A percentile compares a stretch with the other conserved stretches of the same genome.
These are phyloP conservation scores for Bovichtus variegatus DNA, from an alignment of 2,797 vertebrate genomes.

Conservation along the genomic window DNA sequence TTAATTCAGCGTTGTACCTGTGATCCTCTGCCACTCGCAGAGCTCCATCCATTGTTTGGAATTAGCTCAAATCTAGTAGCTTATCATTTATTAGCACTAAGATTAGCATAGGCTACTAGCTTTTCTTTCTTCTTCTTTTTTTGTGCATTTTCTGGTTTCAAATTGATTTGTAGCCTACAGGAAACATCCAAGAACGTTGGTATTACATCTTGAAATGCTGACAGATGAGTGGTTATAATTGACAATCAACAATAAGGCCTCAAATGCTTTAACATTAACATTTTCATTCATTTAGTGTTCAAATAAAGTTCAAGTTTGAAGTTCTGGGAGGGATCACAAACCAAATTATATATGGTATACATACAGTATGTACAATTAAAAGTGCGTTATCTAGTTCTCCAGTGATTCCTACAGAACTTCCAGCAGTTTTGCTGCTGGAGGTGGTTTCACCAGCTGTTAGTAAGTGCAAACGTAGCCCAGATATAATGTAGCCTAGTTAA, in stretches of 20 bases:
- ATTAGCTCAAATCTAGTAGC: not conserved
- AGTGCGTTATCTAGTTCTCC: not conserved
- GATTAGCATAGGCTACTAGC: not conserved
- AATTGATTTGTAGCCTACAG: not conserved
- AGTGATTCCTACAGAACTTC: not conserved
- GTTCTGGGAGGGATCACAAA: not conserved
- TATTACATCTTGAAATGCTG: not conserved
- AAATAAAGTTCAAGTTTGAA: not conserved
- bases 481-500: not conserved
- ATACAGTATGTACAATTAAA: not conserved
- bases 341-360: not conserved
- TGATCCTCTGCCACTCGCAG: not conserved
- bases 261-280: not conserved
- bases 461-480: not conserved
- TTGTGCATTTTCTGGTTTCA: not conserved
- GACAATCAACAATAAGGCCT: not conserved
- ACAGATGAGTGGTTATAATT: not conserved
- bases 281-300: not conserved
- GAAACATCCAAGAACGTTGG: not conserved
- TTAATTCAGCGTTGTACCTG: constrained; percentile 7
- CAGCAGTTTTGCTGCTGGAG: not conserved
- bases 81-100: not conserved
- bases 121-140: not conserved
- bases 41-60: not conserved
- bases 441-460: not conserved